Evolutionary conservation across 2,888 invertebrate species (phyloP).

Genomic region (Rotaria macrura): DNA sequence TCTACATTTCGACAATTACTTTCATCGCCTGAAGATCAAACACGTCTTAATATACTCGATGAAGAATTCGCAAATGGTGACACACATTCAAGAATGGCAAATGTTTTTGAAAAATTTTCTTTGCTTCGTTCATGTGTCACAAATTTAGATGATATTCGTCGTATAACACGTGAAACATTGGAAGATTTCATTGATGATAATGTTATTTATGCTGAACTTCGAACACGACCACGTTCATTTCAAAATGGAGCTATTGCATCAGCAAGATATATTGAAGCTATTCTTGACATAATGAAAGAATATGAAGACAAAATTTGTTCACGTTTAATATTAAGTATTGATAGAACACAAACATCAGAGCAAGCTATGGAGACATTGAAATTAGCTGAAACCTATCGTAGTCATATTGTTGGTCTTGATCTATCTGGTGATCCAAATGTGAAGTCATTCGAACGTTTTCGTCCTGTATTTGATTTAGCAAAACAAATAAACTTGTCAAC

Average conservation of each 20-base stretch:
- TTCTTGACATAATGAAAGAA: conserved; percentile 18
- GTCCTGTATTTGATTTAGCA: conserved; percentile 1
- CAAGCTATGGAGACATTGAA: conserved; percentile 29
- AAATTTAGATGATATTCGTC: conserved; percentile 23
- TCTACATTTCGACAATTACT: conserved; percentile 23
- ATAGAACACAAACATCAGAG: conserved; percentile 27
- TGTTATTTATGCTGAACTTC: conserved; percentile 25
- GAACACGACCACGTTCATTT: conserved; percentile 29
- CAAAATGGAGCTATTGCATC: not conserved
- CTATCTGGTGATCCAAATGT: conserved; percentile 31
- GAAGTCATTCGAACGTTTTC: conserved; percentile 19
- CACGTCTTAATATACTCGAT: not conserved
- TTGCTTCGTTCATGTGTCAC: conserved; percentile 28
- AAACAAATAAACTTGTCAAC: conserved; percentile 17
- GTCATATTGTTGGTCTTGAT: conserved; percentile 24
- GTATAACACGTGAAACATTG: conserved; percentile 26
- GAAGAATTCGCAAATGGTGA: not conserved
- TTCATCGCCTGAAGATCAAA: not conserved
- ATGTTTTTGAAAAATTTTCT: conserved; percentile 26
- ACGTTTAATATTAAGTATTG: conserved; percentile 27
- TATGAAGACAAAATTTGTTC: conserved; percentile 14
- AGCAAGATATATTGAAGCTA: conserved; percentile 17
- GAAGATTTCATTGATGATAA: conserved; percentile 30
- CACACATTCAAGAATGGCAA: conserved; percentile 17
- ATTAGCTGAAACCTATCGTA: not conserved